A percentile compares a stretch with the other conserved stretches of the same genome.
phyloP scores from a whole-genome alignment of 2,888 invertebrate genomes.

The Drosophila quinaria region DNA sequence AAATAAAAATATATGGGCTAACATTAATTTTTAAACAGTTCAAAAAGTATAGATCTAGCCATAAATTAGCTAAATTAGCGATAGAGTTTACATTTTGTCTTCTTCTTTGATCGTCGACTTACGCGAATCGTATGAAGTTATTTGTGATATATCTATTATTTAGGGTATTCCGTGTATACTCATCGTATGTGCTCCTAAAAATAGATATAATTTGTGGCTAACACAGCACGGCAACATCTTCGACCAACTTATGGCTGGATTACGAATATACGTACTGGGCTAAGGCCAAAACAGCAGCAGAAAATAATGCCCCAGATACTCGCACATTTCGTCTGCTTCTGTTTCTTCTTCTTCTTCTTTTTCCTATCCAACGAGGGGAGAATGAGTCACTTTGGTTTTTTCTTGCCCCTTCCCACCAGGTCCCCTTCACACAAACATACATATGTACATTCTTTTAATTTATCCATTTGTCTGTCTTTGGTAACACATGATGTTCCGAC shows the following conservation, averaged over 20 bases:
- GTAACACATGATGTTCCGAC: slow-evolving; percentile 19
- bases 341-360: not conserved
- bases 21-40: too few species aligned
- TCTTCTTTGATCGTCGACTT: slow-evolving; percentile 1
- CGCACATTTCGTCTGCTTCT: slow-evolving; percentile 30
- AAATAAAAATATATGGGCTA: too few species aligned
- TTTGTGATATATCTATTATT: not conserved
- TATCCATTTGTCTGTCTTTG: slow-evolving; percentile 45
- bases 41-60: not conserved
- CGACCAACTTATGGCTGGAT: slow-evolving; percentile 44
- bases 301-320: slow-evolving; percentile 53
- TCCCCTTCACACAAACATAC: slow-evolving; percentile 2
- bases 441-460: slow-evolving; percentile 20
- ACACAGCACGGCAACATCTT: slow-evolving; percentile 36
- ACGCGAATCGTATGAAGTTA: slow-evolving; percentile 9
- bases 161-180: slow-evolving; percentile 29
- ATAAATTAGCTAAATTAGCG: not conserved
- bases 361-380: slow-evolving; percentile 5
- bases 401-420: not conserved
- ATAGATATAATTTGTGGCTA: slow-evolving; percentile 31
- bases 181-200: slow-evolving; percentile 28
- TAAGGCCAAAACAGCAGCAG: slow-evolving; percentile 46
- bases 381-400: slow-evolving; percentile 46
- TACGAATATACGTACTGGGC: slow-evolving; percentile 62
- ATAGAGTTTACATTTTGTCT: not conserved